Evolutionary conservation across 2,113 vertebrate species (phyloP), one percentile per base, ranked within the genome.

Genomic region (Bubalus kerabau): DNA sequence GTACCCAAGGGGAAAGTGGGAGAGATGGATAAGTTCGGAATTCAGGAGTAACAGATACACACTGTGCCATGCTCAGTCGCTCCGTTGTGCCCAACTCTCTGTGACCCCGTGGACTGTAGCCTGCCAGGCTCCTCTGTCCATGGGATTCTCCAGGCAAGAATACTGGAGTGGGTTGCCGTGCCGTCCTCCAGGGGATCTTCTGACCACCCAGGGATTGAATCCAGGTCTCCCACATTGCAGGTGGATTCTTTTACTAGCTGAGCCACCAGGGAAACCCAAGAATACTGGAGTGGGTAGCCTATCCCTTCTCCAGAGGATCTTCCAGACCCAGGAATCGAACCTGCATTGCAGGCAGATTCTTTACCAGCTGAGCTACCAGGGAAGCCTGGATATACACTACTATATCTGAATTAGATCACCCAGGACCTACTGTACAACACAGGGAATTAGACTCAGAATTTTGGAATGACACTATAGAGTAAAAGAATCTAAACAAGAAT

Each of bases 51-150:
- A 81, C 28, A 10, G 8, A 6, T 19, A 21, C 46, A 32, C 28
- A 23, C 67, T 12, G 19, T 40, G n/a, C 67, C 36, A 4, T 11
- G 19, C n/a, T 23, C 6, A 6, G n/a, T 71, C 10, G 0, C 10
- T 71, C n/a, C 2, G 1, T 23, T 6, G n/a, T 40, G n/a, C 36
- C n/a, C 2, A 0, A 23, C n/a, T 40, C n/a, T 71, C n/a, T 71
- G n/a, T 6, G n/a, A 12, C 67, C 19, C 0, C 67, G 0, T 23
- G n/a, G 5, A 3, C 67, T 6, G 19, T 6, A 13, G n/a, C n/a
- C n/a, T 19, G 0, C 64, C 2, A 71, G 64, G 67, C n/a, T 71
- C 19, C 67, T 40, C 19, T 12, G 19, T 71, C 67, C 67, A 12
- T 71, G 67, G 19, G n/a, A 21, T 23, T 36, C 67, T 71, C n/a